Base-by-base conservation (phyloP, 2,797 vertebrate species). In the Synaphobranchus kaupii region DNA sequence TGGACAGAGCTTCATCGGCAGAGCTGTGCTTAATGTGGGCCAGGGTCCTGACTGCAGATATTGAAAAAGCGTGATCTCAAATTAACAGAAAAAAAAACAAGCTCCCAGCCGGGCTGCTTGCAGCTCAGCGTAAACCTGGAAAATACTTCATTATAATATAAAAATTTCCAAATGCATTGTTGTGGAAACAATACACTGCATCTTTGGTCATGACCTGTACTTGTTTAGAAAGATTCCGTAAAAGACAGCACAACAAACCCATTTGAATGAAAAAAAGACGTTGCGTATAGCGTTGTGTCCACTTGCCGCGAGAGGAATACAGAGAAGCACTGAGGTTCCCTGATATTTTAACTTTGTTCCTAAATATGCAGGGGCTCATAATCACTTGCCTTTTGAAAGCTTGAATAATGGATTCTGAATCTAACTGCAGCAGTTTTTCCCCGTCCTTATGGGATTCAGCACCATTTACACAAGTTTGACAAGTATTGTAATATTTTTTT, bases 381-480 rank as follows among this genome's bases (percentile, higher is more conserved):
- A 87, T 66, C 83, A 84, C 73, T 84, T 58, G 73, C 83, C 83
- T 50, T 87, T 68, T 63, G 71, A 84, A 85, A 71, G 58, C 80
- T 22, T 20, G 22, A 85, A 86, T 88, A 88, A 85, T 52, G 84
- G 56, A 81, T 88, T 81, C 28, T 31, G 84, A 83, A 82, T 82
- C 15, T 85, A 84, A 86, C 84, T 63, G 60, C n/a, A 71, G 87
- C 68, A 48, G 50, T 71, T 84, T 87, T 25, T n/a, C 83, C 83
- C 63, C 85, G 54, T 48, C 86, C 89, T 85, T 56, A 85, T 80
- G 89, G 80, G 84, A 83, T 54, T 56, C 66, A 58, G 54, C 78
- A 76, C 66, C 76, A 87, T 88, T 90, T 83, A 87, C 66, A 82
- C 71, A 87, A 87, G 60, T 88, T 88, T 90, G 87, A 87, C 87